Evolutionary conservation across 1,140 invertebrate genomes (phyloP).

Genomic region (Sinella curviseta): DNA sequence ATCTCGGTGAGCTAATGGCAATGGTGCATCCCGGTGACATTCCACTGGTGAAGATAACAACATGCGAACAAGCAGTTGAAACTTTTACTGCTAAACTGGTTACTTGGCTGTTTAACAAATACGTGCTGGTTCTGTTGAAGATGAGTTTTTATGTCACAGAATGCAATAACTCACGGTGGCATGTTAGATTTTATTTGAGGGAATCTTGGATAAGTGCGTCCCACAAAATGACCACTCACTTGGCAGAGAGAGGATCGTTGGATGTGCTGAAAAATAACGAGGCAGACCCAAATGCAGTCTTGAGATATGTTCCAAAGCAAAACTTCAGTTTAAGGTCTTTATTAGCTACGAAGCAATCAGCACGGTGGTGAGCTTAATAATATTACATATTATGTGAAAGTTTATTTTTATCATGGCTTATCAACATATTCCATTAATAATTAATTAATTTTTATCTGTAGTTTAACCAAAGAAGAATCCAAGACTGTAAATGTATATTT

Average conservation of each 20-base stretch:
- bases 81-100: conserved; percentile 25
- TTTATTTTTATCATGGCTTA: too few species aligned
- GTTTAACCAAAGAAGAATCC: too few species aligned
- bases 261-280: background rate
- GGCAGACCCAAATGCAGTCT: background rate
- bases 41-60: background rate
- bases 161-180: background rate
- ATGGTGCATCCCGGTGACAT: conserved; percentile 2
- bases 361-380: background rate
- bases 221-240: background rate
- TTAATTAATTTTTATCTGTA: too few species aligned
- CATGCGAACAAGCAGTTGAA: background rate
- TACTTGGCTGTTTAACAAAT: conserved; percentile 31
- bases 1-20: conserved; percentile 27
- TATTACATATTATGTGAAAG: too few species aligned
- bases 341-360: background rate
- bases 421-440: too few species aligned
- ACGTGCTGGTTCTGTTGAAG: conserved; percentile 22
- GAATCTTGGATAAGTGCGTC: conserved; percentile 27
- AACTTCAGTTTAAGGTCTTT: background rate
- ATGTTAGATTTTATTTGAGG: conserved; percentile 28
- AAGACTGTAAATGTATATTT: background rate
- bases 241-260: conserved; percentile 6
- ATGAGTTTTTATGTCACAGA: conserved; percentile 39
- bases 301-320: background rate